Percentiles rank a stretch among this genome's conserved stretches.
Conservation (phyloP, 2,797 vertebrate genomes). For the Macrochelys suwanniensis region DNA sequence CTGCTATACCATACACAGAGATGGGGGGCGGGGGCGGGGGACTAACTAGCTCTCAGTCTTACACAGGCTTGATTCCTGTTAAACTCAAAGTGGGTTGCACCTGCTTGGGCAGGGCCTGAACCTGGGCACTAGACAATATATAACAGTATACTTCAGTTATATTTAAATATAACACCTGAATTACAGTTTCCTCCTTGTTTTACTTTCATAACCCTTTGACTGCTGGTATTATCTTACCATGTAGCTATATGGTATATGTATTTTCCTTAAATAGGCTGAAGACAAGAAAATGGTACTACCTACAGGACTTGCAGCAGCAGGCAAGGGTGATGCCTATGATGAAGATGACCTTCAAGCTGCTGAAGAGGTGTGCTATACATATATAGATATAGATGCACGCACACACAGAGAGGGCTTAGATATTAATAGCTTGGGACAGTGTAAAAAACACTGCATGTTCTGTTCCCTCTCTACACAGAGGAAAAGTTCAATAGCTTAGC, state of each 20-base stretch:
- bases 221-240: not conserved
- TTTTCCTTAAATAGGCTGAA: slow-evolving; percentile 81
- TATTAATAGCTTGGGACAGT: rapidly evolving
- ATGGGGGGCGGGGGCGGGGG: no score
- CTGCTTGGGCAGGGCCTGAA: not conserved
- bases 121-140: not conserved
- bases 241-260: not conserved
- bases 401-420: rapidly evolving
- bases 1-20: not conserved
- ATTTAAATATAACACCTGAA: not conserved
- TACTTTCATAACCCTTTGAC: not conserved
- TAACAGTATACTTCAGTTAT: not conserved
- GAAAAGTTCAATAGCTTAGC: not conserved
- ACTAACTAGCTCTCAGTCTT: not conserved
- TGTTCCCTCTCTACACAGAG: rapidly evolving
- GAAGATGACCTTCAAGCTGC: slow-evolving; percentile 92
- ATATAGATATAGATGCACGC: not conserved
- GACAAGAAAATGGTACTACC: slow-evolving; percentile 82
- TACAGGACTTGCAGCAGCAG: slow-evolving; percentile 76
- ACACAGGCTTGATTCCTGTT: not conserved
- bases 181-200: not conserved
- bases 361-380: slow-evolving; percentile 87
- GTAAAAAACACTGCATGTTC: not conserved
- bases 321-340: slow-evolving; percentile 84
- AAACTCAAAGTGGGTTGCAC: not conserved